phyloP scores from a whole-genome alignment of 2,888 invertebrate genomes.

The Hipparchia semele region DNA sequence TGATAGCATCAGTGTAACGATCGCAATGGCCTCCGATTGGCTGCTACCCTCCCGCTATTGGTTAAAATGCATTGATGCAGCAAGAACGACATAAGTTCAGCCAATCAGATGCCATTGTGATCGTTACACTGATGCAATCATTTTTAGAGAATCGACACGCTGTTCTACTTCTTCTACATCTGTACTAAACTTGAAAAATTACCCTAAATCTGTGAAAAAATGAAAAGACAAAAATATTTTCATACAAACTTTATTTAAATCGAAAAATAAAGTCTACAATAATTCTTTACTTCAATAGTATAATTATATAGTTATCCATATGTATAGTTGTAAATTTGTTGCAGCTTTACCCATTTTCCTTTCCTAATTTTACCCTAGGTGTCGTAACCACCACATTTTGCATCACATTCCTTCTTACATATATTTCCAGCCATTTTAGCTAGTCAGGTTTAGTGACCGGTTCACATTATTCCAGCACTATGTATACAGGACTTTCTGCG shows the following conservation, averaged over 20 bases:
- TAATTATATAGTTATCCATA: constrained; percentile 51
- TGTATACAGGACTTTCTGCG: not conserved
- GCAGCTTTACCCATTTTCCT: constrained; percentile 58
- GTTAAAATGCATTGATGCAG: too few relatives aligned
- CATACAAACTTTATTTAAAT: constrained; percentile 83
- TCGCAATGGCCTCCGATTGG: too few relatives aligned
- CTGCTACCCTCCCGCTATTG: too few relatives aligned
- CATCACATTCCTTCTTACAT: constrained; percentile 54
- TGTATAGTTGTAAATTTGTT: constrained; percentile 74
- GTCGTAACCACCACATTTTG: constrained; percentile 42
- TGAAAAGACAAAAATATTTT: constrained; percentile 54
- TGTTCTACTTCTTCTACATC: too few relatives aligned
- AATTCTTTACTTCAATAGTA: constrained; percentile 66
- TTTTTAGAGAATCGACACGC: too few relatives aligned
- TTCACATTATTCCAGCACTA: not conserved
- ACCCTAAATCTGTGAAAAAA: not conserved
- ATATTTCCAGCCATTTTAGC: not conserved
- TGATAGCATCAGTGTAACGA: too few relatives aligned
- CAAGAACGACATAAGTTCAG: too few relatives aligned
- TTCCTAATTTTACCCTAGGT: constrained; percentile 41
- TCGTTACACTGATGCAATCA: too few relatives aligned
- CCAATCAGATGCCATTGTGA: too few relatives aligned
- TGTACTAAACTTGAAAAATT: too few relatives aligned
- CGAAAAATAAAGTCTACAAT: constrained; percentile 83
- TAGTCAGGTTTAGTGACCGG: not conserved